Evolutionary conservation across 2,888 invertebrate species (phyloP).

Genomic region (Mantis religiosa): DNA sequence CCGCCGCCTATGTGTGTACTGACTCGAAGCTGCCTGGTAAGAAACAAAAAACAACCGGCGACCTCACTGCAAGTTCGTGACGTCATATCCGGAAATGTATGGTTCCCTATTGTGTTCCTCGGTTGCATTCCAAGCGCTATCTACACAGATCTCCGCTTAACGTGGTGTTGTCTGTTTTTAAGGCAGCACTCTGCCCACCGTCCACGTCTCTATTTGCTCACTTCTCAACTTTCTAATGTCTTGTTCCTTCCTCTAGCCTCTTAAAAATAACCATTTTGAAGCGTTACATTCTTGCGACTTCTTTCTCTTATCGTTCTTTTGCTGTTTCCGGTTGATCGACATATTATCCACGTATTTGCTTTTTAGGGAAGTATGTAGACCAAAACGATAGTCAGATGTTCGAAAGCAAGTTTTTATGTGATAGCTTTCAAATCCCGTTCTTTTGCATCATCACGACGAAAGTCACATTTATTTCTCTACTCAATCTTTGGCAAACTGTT

Average conservation of each 20-base stretch:
- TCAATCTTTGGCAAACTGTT: too few relatives aligned
- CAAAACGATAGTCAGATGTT: too few relatives aligned
- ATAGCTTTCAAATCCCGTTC: too few relatives aligned
- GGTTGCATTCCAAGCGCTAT: neutral
- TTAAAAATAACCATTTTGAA: too few relatives aligned
- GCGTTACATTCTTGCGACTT: too few relatives aligned
- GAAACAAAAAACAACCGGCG: neutral
- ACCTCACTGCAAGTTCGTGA: neutral
- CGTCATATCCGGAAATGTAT: neutral
- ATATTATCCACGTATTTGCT: too few relatives aligned
- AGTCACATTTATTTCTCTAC: too few relatives aligned
- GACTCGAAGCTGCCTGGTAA: neutral
- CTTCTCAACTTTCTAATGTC: neutral
- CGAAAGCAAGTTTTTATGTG: too few relatives aligned
- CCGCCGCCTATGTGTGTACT: neutral
- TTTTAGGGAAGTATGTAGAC: too few relatives aligned
- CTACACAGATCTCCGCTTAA: neutral
- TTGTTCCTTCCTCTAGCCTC: neutral
- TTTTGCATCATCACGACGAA: too few relatives aligned
- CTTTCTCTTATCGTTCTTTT: too few relatives aligned
- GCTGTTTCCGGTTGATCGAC: too few relatives aligned
- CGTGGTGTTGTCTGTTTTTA: neutral
- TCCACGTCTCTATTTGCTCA: neutral
- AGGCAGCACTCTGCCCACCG: neutral
- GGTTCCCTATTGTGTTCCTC: neutral